Evolutionary conservation across 1,140 invertebrate species (phyloP), one percentile per base, ranked within the genome.

Genomic region (Platyura marginata): DNA sequence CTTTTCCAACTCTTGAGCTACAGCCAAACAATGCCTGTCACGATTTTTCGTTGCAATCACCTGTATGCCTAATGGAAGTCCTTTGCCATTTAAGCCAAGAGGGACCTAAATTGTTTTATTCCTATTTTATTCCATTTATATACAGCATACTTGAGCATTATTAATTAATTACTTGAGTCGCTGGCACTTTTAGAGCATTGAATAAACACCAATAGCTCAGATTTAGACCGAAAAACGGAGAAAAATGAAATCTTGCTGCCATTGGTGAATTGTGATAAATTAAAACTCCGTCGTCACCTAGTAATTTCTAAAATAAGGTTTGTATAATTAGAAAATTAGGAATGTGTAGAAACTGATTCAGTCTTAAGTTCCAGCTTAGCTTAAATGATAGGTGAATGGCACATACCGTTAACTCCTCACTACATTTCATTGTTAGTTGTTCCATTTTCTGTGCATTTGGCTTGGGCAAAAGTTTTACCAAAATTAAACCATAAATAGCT

Each of bases 121-220:
- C n/a, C n/a, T n/a, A n/a, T n/a, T n/a, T n/a, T n/a, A n/a, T n/a
- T n/a, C n/a, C n/a, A n/a, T n/a, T n/a, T n/a, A n/a, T n/a, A n/a
- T n/a, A n/a, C n/a, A n/a, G n/a, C n/a, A n/a, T n/a, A n/a, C n/a
- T n/a, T n/a, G n/a, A n/a, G n/a, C n/a, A n/a, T n/a, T n/a, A n/a
- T 41, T 18, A 45, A 20, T 35, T 43, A 22, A 38, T 37, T 34
- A 34, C 13, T 15, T 93, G 88, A 0, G 81, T 91, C 1, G 74
- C 78, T 6, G 92, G 91, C 13, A 93, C 63, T 22, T 77, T 75
- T 1, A 95, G 59, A 6, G 77, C 78, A 64, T 95, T 97, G 57
- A 94, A 89, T 32, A 96, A 66, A 21, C 75, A 79, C 61, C 85
- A 91, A 59, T 94, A 91, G 5, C 75, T 70, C 62, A 92, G 92